Evolutionary conservation across 2,797 vertebrate species (phyloP).

Genomic region (Anguilla anguilla): DNA sequence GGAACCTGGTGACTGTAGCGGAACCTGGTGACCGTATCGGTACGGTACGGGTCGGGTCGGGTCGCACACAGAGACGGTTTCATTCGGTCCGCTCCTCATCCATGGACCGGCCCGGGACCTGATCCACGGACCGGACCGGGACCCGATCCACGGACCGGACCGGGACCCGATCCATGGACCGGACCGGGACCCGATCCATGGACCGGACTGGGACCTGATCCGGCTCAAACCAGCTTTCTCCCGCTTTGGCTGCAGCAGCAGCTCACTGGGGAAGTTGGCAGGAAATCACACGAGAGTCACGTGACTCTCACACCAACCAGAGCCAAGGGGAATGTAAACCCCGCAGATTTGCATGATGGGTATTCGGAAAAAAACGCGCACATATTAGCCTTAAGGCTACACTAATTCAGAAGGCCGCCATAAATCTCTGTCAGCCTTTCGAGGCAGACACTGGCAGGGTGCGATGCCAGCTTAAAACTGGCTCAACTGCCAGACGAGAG

Average conservation of each 20-base stretch:
- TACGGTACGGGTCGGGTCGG: too few relatives aligned
- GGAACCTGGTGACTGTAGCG: background rate
- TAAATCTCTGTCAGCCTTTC: background rate
- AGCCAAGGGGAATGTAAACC: background rate
- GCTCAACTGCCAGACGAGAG: background rate
- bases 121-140: background rate
- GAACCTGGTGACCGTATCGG: too few relatives aligned
- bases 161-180: background rate
- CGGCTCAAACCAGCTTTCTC: background rate
- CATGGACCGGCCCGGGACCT: background rate
- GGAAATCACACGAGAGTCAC: background rate
- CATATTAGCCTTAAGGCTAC: background rate
- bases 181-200: background rate
- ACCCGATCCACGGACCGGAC: background rate
- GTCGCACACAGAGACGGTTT: background rate
- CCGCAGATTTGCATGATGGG: background rate
- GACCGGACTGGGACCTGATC: background rate
- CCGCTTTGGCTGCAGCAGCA: background rate
- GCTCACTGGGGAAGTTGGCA: background rate
- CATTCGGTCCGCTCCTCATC: background rate
- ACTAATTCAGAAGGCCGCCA: background rate
- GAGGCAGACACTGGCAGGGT: background rate
- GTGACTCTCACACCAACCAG: background rate
- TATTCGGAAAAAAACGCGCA: background rate
- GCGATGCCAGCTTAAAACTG: background rate